phyloP scores from a whole-genome alignment of 2,113 vertebrate genomes.

The Gorilla gorilla region DNA sequence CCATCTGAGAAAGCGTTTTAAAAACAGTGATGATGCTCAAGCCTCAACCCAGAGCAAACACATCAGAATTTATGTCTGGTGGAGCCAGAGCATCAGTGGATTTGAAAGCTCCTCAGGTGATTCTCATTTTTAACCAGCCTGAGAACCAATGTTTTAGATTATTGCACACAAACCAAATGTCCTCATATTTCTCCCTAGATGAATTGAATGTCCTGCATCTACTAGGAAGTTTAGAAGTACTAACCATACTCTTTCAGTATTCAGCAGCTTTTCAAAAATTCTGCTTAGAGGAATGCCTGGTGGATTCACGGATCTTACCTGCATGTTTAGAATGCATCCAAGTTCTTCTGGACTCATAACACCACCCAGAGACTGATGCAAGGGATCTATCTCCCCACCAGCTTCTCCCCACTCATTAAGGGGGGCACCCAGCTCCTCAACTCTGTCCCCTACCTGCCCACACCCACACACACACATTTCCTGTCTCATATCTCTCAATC shows the following conservation, averaged over 20 bases:
- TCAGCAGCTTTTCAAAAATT: not conserved
- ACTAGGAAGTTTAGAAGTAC: not conserved
- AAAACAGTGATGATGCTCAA: not conserved
- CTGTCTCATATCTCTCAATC: not conserved
- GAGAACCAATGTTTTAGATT: not conserved
- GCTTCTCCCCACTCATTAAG: not conserved
- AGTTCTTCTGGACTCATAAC: not conserved
- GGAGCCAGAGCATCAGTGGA: not conserved
- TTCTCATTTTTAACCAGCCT: not conserved
- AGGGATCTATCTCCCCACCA: not conserved
- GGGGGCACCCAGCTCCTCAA: not conserved
- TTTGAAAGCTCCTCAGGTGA: not conserved
- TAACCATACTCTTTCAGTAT: not conserved
- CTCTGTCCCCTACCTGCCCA: not conserved
- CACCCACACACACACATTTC: not conserved
- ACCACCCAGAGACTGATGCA: not conserved
- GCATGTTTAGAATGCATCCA: not conserved
- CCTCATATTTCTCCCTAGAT: not conserved
- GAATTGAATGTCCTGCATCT: not conserved
- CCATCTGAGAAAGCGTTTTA: not conserved
- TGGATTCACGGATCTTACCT: not conserved
- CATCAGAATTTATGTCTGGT: constrained; percentile 26
- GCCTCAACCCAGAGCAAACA: not conserved
- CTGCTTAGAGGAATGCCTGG: not conserved
- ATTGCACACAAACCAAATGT: not conserved